Evolutionary conservation across 2,888 invertebrate species (phyloP).

Genomic region (Zeuzera pyrina): DNA sequence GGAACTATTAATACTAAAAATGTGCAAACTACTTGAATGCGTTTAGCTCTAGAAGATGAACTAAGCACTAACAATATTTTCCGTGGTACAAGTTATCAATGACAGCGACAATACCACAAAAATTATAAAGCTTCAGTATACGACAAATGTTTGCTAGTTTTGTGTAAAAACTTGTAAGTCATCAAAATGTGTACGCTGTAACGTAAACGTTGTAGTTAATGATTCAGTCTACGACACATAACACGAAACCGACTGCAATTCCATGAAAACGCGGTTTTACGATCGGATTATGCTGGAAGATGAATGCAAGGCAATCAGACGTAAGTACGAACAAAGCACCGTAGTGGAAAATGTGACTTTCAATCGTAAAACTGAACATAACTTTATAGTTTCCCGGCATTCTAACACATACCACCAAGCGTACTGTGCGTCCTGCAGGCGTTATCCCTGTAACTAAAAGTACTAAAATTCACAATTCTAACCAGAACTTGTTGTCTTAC

Average conservation of each 20-base stretch:
- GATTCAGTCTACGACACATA: too few species aligned
- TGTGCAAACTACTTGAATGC: too few species aligned
- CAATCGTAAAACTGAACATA: conserved; percentile 60
- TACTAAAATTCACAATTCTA: conserved; percentile 36
- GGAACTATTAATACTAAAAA: too few species aligned
- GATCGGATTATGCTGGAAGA: conserved; percentile 59
- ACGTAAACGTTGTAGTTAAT: too few species aligned
- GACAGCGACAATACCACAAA: too few species aligned
- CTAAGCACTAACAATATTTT: too few species aligned
- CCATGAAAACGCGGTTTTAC: conserved; percentile 33
- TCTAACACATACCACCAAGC: conserved; percentile 29
- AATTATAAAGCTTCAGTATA: too few species aligned
- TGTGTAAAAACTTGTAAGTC: too few species aligned
- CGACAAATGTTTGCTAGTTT: too few species aligned
- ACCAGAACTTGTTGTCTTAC: conserved; percentile 26
- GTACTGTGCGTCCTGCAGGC: conserved; percentile 33
- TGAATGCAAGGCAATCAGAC: conserved; percentile 62
- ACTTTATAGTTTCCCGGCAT: conserved; percentile 58
- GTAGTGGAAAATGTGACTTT: conserved; percentile 63
- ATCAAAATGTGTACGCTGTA: too few species aligned
- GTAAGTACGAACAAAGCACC: conserved; percentile 56
- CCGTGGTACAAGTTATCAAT: too few species aligned
- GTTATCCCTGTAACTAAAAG: conserved; percentile 34
- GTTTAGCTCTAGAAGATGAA: too few species aligned
- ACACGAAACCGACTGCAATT: neutral